Percentiles rank a stretch among this genome's conserved stretches.
phyloP scores from a whole-genome alignment of 2,797 vertebrate genomes.

The Hafferia zeledoni region DNA sequence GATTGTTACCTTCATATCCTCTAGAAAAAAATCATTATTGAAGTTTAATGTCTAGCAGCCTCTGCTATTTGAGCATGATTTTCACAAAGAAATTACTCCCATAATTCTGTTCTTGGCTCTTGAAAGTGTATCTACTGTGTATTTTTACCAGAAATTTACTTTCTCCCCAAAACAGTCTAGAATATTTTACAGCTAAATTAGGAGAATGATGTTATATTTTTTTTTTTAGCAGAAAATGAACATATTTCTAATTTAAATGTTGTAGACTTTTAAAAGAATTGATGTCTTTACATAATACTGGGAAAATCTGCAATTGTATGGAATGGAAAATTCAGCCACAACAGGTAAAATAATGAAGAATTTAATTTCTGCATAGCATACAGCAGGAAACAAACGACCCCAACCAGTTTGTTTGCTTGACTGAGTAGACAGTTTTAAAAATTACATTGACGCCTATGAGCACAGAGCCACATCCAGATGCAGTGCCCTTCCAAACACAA shows the following conservation, averaged over 20 bases:
- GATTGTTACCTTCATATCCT: background rate
- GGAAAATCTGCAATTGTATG: background rate
- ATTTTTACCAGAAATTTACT: constrained; percentile 5
- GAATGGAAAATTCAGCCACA: background rate
- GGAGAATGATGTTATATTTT: background rate
- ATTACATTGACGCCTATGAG: background rate
- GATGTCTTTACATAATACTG: background rate
- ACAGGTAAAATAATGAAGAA: constrained; percentile 3
- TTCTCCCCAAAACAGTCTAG: background rate
- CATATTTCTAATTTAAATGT: background rate
- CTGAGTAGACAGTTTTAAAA: background rate
- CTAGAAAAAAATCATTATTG: background rate
- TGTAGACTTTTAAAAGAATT: background rate
- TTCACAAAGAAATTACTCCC: background rate
- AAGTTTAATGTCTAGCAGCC: background rate
- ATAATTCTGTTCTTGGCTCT: background rate
- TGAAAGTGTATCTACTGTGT: background rate
- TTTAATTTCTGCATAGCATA: background rate
- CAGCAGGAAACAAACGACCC: background rate
- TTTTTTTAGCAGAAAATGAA: background rate
- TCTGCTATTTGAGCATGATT: background rate
- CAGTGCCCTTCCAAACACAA: background rate
- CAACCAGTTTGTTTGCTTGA: background rate
- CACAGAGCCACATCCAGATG: background rate
- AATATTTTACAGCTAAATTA: constrained; percentile 1